Base-by-base conservation (phyloP, 2,888 invertebrate genomes). In the Abrostola tripartita region DNA sequence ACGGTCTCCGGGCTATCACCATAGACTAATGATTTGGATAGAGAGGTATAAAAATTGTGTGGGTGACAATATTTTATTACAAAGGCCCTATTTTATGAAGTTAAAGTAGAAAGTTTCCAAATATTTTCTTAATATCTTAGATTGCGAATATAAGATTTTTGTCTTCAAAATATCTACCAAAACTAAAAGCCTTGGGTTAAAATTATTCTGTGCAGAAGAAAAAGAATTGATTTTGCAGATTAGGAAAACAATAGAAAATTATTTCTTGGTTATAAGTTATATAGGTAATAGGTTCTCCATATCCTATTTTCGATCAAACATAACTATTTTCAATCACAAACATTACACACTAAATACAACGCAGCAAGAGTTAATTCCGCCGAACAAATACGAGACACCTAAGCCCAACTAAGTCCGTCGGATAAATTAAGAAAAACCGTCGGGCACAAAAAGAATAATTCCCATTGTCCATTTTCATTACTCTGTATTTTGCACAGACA, bases 401-500 rank as follows among this genome's bases (percentile, higher is more conserved):
- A 38, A 35, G 9, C 1, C 51, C n/a, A 47, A 11, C 37, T 11
- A 36, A 49, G 41, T 14, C 37, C 42, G 12, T 8, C 8, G 37
- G 59, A 56, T 38, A 55, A 44, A 42, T 68, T 38, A 51, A 73
- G 74, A 71, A 71, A 55, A 12, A 47, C 12, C 40, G 57, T 51
- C 12, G 6, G 37, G 9, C 36, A 6, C 11, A 37, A 52, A 56
- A 64, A 52, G 37, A 61, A 62, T 60, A 37, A 64, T 60, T 59
- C 60, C 55, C 36, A 49, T 49, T 67, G 65, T 60, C 52, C 38
- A 40, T 73, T 62, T 70, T 67, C 61, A 80, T 77, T 83, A 84
- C 76, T 86, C 87, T 88, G 53, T 52, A 63, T 74, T 65, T 58
- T 56, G 57, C 55, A 74, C 81, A 88, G 87, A 87, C 88, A 83